Evolutionary conservation across 1,140 invertebrate genomes (phyloP), one percentile per base, ranked within the genome.

Genomic region (Anastrepha obliqua): DNA sequence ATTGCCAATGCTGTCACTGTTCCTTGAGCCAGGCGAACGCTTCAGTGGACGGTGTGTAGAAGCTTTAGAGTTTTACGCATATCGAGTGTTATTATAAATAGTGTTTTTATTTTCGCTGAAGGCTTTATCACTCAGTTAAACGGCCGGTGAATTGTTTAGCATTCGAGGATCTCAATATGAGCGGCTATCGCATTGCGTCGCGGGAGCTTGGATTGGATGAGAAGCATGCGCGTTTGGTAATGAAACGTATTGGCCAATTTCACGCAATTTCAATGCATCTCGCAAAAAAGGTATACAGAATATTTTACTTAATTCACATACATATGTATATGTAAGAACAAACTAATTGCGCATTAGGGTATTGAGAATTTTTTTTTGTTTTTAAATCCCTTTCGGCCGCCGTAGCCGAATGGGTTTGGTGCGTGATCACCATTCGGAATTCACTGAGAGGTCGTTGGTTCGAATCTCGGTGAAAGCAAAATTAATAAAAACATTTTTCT

Each of bases 211-310:
- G 92, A 0, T 74, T 93, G 7, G 87, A 93, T 74, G 90, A 91
- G 86, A 59, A 55, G 0, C 92, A 93, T 87, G 89, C 89, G 65
- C 88, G 89, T 0, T 11, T 93, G 74, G 91, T 92, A 7, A 89
- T 93, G 89, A 88, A 91, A 86, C 90, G 89, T 1, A 85, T 93
- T 44, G 92, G 89, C 0, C 90, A 93, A 81, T 93, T 92, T 78
- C 92, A 93, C 89, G 92, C 92, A 6, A 47, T 89, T 3, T 93
- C 92, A 7, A 92, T 93, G 89, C 90, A 78, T 1, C 58, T 92
- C 15, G 89, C 89, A 0, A 20, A 67, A 44, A 67, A 92, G 89
- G 91, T 92, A 81, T 29, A 9, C 51, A 0, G 3, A 47, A 87
- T 55, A 85, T 85, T 17, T 65, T 13, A 55, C 29, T 29, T 29